Conservation (phyloP, 2,113 vertebrate genomes). For the Phrynosoma blainvillii region DNA sequence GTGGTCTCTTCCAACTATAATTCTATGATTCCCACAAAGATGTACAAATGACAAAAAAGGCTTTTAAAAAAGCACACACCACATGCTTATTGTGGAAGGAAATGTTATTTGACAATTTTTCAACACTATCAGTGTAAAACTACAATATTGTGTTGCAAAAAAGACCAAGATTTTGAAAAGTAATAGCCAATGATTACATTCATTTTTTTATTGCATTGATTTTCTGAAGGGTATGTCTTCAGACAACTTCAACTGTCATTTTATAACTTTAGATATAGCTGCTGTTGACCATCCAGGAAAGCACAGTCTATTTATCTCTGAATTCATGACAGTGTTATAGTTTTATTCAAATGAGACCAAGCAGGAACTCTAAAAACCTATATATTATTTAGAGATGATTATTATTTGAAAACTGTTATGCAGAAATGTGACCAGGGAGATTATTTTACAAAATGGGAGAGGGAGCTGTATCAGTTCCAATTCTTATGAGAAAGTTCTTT, state of each 20-base stretch:
- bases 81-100: constrained; percentile 36
- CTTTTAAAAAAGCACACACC: neutral
- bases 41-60: neutral
- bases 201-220: constrained; percentile 50
- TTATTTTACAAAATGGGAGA: neutral
- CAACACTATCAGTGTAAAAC: constrained; percentile 11
- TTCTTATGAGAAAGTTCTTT: neutral
- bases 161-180: constrained; percentile 55
- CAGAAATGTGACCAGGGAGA: constrained; percentile 33
- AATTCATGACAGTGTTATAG: constrained; percentile 43
- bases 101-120: constrained; percentile 38
- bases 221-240: constrained; percentile 54
- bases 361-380: constrained; percentile 37
- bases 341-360: constrained; percentile 63
- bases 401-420: constrained; percentile 5
- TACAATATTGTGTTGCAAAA: neutral
- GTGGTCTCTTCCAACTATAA: no score
- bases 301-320: constrained; percentile 59
- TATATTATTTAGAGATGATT: constrained; percentile 38
- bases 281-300: constrained; percentile 58
- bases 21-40: no score
- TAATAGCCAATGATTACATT: constrained; percentile 51
- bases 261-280: constrained; percentile 37
- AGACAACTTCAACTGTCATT: constrained; percentile 46
- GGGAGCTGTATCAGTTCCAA: neutral